Conservation (phyloP, 2,888 invertebrate species). For the Boloria selene region DNA sequence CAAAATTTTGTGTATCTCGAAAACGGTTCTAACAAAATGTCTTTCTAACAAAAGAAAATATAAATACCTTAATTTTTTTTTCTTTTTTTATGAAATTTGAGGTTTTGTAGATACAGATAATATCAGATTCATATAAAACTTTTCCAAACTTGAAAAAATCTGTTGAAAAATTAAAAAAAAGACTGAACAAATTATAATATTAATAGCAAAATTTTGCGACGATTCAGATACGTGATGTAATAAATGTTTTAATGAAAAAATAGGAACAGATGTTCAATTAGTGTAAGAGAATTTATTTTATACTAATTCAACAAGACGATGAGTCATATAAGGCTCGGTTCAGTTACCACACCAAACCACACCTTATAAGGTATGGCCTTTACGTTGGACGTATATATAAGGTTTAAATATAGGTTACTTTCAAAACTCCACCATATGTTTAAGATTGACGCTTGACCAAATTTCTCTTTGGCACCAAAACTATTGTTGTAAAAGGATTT, state of each 20-base stretch:
- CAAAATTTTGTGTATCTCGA: no score
- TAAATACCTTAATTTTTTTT: no score
- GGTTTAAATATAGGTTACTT: constrained; percentile 74
- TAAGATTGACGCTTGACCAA: constrained; percentile 71
- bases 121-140: no score
- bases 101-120: no score
- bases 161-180: neutral
- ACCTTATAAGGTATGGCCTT: constrained; percentile 77
- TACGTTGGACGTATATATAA: constrained; percentile 74
- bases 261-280: constrained; percentile 73
- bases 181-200: neutral
- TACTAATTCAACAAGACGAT: constrained; percentile 69
- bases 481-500: neutral
- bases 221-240: constrained; percentile 9
- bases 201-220: neutral
- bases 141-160: no score
- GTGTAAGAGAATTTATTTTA: constrained; percentile 65
- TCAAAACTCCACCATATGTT: constrained; percentile 78
- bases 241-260: constrained; percentile 29
- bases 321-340: constrained; percentile 71
- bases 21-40: no score
- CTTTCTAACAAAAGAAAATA: no score
- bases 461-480: constrained; percentile 57
- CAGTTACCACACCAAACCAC: constrained; percentile 66
- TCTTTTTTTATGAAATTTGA: no score